Base-by-base conservation (phyloP, 2,113 vertebrate genomes). In the Bungarus multicinctus region DNA sequence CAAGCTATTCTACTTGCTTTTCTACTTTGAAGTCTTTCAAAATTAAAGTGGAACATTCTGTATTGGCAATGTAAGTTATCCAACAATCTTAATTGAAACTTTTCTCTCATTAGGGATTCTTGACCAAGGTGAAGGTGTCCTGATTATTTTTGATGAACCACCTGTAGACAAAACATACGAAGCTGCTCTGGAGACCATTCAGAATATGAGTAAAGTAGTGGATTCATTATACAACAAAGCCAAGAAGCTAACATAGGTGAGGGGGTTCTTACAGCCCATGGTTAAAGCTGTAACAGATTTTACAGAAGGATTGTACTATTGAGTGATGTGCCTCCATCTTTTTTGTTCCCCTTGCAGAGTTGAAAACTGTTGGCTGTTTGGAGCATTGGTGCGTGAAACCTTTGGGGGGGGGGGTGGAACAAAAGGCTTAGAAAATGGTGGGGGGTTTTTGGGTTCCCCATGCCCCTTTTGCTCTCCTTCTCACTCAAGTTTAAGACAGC, bases 161-260 rank as follows among this genome's bases (percentile, higher is more conserved):
- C 99, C 99, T 0, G 99, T 99, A 98, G 99, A 99, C 98, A 99
- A 99, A 97, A 99, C 99, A 2, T 99, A 99, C 0, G 99, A 98
- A 98, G 99, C 99, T 69, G 99, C 99, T 95, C 98, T 99, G 94
- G 99, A 99, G 98, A 99, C 99, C 25, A 99, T 99, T 97, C 99
- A 99, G 98, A 99, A 99, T 96, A 99, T 99, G 99, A 99, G 99
- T 96, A 99, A 99, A 99, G 99, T 99, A 93, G 99, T 99, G 98
- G 99, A 99, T 97, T 99, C 99, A 18, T 99, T 99, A 97, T 99
- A 99, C 99, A 99, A 99, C 98, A 99, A 99, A 99, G 99, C 99
- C 96, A 99, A 99, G 98, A 99, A 99, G 97, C 97, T 99, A 92
- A 99, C 99, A 99, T 99, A 99, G 99, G 99, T 99, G 96, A 97